A percentile compares a stretch with the other conserved stretches of the same genome.
Conservation (phyloP, 2,888 invertebrate species). For the Hemithea aestivaria region DNA sequence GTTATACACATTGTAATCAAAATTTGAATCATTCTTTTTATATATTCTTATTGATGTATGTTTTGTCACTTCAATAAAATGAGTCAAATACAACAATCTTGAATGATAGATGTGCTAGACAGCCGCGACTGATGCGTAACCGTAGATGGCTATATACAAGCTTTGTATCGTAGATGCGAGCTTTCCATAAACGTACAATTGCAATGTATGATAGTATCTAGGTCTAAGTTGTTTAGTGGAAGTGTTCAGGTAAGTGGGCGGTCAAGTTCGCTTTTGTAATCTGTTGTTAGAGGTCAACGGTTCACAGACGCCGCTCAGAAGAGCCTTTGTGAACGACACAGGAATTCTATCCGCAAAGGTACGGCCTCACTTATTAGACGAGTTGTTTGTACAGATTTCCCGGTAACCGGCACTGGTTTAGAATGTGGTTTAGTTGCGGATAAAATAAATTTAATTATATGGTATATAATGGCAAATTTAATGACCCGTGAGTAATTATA, state of each 20-base stretch:
- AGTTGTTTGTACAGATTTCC: constrained; percentile 59
- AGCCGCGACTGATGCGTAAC: constrained; percentile 21
- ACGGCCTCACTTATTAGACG: constrained; percentile 46
- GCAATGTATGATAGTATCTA: constrained; percentile 25
- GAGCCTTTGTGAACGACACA: constrained; percentile 54
- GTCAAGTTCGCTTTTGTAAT: constrained; percentile 66
- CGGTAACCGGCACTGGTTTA: constrained; percentile 44
- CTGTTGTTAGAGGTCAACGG: constrained; percentile 62
- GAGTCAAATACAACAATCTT: no score
- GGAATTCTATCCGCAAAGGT: constrained; percentile 28
- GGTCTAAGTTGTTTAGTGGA: constrained; percentile 39
- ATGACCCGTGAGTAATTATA: constrained; percentile 30
- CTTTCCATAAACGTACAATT: constrained; percentile 14
- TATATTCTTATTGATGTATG: no score
- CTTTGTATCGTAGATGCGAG: constrained; percentile 33
- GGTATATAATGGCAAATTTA: constrained; percentile 32
- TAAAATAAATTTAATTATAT: constrained; percentile 30
- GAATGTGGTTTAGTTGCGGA: constrained; percentile 49
- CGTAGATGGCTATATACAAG: constrained; percentile 25
- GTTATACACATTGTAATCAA: no score
- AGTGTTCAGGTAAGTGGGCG: constrained; percentile 59
- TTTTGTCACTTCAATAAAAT: no score
- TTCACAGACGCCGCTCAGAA: constrained; percentile 48
- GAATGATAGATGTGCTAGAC: constrained; percentile 34
- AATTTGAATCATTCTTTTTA: no score